Percentiles rank a stretch among this genome's conserved stretches.
phyloP scores from a whole-genome alignment of 2,113 vertebrate genomes.

The Protobothrops flavoviridis region DNA sequence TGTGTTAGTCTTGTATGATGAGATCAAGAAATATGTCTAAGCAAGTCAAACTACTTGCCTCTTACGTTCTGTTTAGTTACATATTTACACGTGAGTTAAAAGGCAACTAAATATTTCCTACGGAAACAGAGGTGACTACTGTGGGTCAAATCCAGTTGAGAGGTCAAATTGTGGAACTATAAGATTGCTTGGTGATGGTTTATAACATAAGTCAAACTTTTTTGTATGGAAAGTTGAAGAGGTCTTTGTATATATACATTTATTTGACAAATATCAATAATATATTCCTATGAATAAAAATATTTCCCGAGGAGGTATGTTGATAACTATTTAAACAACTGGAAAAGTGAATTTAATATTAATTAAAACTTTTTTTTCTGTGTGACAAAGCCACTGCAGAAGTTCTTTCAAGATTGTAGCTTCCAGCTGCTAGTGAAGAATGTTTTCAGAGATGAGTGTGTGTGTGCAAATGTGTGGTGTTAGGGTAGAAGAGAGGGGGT shows the following conservation, averaged over 20 bases:
- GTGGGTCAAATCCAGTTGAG: slow-evolving; percentile 47
- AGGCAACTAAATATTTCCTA: slow-evolving; percentile 75
- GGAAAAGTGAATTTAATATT: slow-evolving; percentile 48
- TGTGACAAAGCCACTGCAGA: slow-evolving; percentile 26
- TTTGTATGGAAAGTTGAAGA: slow-evolving; percentile 64
- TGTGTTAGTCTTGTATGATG: slow-evolving; percentile 96
- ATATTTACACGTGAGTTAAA: slow-evolving; percentile 62
- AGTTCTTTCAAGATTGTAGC: not conserved
- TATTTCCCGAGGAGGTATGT: slow-evolving; percentile 17
- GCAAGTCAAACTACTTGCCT: slow-evolving; percentile 61
- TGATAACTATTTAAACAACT: slow-evolving; percentile 27
- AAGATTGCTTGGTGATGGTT: slow-evolving; percentile 47
- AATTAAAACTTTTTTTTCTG: slow-evolving; percentile 8
- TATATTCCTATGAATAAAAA: slow-evolving; percentile 49
- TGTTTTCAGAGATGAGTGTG: not conserved
- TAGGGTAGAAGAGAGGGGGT: not conserved
- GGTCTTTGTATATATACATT: slow-evolving; percentile 68
- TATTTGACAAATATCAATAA: slow-evolving; percentile 54
- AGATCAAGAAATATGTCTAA: slow-evolving; percentile 95
- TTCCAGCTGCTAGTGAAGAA: slow-evolving; percentile 13
- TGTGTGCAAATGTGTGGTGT: not conserved
- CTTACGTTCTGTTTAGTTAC: slow-evolving; percentile 72
- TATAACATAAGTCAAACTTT: slow-evolving; percentile 57
- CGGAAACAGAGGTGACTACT: slow-evolving; percentile 64
- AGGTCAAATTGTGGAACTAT: slow-evolving; percentile 49